Base-by-base conservation (phyloP, 2,888 invertebrate species). In the Platycheirus rosarum region DNA sequence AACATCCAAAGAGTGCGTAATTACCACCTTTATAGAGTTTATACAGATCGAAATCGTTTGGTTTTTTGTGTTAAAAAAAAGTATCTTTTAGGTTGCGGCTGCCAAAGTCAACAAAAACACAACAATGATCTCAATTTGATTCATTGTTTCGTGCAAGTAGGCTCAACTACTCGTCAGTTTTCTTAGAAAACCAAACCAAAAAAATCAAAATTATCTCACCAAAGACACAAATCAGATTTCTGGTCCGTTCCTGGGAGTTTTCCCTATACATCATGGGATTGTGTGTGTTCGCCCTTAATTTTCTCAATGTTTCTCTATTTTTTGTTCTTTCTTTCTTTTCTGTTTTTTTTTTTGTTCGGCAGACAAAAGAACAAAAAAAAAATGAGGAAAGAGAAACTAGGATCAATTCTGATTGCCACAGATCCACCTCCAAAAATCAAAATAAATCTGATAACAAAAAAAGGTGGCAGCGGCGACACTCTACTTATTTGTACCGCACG, bases 111-210 rank as follows among this genome's bases (percentile, higher is more conserved):
- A 82, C 71, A 82, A 77, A 82, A 46, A 77, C 66, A 40, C 23
- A 77, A 77, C 77, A 77, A 77, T 82, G 82, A 77, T 68, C 77
- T 77, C 77, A 77, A 77, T 82, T 82, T 71, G 77, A 77, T 77
- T 82, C 77, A 77, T 82, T 82, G 82, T 82, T 82, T 57, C 62
- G 77, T 49, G 71, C n/a, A n/a, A 77, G 82, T 60, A 77, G 82
- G 82, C 71, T 71, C 62, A 73, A 77, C n/a, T n/a, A 62, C 48
- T 71, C 62, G 44, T 82, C 60, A 44, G 29, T 32, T 60, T 82
- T 82, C 82, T 73, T 26, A 66, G 82, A 77, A 82, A 66, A 53
- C 51, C 44, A 62, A 70, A 60, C 35, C 14, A 49, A 70, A 42
- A 44, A 66, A 42, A 44, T 5, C 42, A 37, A 68, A 75, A 80